phyloP scores from a whole-genome alignment of 2,113 vertebrate genomes.

The Barnardius zonarius region DNA sequence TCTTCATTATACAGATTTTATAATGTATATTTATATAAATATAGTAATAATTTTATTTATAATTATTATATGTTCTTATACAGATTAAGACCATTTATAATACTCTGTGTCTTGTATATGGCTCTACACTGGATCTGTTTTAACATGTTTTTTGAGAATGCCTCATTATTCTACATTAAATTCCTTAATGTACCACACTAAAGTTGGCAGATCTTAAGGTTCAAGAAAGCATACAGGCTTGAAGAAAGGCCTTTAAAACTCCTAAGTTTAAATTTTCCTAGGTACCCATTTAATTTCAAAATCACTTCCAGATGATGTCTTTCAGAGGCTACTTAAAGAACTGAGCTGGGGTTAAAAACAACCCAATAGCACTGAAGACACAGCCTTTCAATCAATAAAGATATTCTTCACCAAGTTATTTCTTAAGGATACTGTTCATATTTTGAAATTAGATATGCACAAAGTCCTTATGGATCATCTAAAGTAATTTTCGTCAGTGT shows the following conservation, averaged over 20 bases:
- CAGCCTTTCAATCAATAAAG: not conserved
- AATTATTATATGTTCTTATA: not conserved
- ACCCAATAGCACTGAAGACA: not conserved
- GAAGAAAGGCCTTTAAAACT: not conserved
- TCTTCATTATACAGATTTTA: not conserved
- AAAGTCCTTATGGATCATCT: not conserved
- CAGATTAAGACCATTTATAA: not conserved
- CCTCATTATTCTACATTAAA: not conserved
- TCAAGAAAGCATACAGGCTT: not conserved
- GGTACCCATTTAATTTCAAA: not conserved
- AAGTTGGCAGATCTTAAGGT: not conserved
- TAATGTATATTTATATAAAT: not conserved
- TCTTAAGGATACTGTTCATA: not conserved
- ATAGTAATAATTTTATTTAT: not conserved
- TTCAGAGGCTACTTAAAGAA: not conserved
- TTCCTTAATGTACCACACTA: not conserved
- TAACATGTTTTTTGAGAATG: not conserved
- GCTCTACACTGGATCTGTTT: not conserved
- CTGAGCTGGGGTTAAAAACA: not conserved
- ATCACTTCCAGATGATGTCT: not conserved
- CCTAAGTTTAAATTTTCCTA: not conserved
- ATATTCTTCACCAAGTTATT: not conserved
- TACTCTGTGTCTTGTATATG: not conserved
- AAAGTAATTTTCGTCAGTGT: not conserved
- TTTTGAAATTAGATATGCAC: not conserved